phyloP scores from a whole-genome alignment of 2,113 vertebrate species.

The Brienomyrus longianalis region DNA sequence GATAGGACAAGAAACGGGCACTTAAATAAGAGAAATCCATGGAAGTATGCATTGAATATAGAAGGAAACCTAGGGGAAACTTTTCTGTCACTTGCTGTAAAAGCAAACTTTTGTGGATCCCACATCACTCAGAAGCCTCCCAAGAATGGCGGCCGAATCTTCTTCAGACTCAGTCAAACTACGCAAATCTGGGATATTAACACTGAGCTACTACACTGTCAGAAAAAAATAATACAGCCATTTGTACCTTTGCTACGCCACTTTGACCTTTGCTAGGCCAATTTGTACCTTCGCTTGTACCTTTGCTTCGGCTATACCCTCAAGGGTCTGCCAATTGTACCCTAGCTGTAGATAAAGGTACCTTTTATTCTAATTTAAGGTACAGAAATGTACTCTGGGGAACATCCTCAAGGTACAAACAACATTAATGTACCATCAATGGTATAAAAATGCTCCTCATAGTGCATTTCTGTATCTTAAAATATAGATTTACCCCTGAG shows the following conservation, averaged over 20 bases:
- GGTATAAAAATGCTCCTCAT: neutral
- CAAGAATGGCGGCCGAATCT: neutral
- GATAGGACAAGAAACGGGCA: neutral
- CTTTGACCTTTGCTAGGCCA: too few relatives aligned
- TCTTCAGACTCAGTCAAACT: neutral
- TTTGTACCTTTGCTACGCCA: too few relatives aligned
- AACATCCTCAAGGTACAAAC: too few relatives aligned
- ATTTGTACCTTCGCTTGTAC: too few relatives aligned
- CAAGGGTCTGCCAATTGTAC: too few relatives aligned
- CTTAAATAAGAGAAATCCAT: neutral
- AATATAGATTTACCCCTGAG: neutral
- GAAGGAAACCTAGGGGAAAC: neutral
- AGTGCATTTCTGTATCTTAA: neutral
- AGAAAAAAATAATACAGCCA: neutral
- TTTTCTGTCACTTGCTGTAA: neutral
- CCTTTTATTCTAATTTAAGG: too few relatives aligned
- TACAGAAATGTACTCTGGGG: too few relatives aligned
- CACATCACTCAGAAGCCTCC: neutral
- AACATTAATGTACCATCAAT: neutral
- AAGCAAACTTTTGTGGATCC: neutral
- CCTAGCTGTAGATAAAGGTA: too few relatives aligned
- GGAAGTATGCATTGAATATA: neutral
- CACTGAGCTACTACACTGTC: neutral
- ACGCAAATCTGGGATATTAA: neutral
- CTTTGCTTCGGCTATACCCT: too few relatives aligned